A percentile compares a stretch with the other conserved stretches of the same genome.
Conservation (phyloP, 1,140 invertebrate species). For the Anastrepha obliqua region DNA sequence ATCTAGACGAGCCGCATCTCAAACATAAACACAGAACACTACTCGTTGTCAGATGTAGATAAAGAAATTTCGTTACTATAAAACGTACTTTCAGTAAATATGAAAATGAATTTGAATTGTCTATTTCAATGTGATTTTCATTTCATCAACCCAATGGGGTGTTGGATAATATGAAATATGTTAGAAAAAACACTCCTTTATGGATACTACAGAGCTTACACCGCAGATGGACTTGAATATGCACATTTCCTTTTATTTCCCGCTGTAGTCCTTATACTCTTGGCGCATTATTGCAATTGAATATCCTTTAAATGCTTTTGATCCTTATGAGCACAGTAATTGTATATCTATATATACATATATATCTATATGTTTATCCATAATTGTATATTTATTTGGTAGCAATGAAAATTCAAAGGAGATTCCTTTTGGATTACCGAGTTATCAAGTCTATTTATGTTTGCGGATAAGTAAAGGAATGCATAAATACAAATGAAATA, state of each 20-base stretch:
- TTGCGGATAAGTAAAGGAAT: neutral
- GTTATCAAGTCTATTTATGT: neutral
- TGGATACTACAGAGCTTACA: neutral
- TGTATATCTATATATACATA: neutral
- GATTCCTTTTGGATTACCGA: slow-evolving; percentile 39
- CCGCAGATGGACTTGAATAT: neutral
- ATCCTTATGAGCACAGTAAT: too few relatives aligned
- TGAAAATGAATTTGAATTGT: neutral
- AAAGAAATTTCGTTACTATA: too few relatives aligned
- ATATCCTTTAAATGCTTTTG: too few relatives aligned
- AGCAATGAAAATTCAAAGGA: neutral
- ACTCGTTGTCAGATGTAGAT: too few relatives aligned
- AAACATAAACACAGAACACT: too few relatives aligned
- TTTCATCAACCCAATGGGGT: neutral
- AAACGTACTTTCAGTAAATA: neutral
- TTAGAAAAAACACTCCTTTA: too few relatives aligned
- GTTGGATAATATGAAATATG: too few relatives aligned
- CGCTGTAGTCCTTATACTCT: neutral
- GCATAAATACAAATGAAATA: neutral
- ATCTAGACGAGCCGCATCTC: too few relatives aligned
- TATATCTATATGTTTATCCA: neutral
- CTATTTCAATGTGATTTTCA: neutral
- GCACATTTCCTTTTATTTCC: slow-evolving; percentile 12
- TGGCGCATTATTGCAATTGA: too few relatives aligned
- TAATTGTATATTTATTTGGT: neutral